Conservation (phyloP, 2,888 invertebrate species). For the Romanomermis culicivorax region DNA sequence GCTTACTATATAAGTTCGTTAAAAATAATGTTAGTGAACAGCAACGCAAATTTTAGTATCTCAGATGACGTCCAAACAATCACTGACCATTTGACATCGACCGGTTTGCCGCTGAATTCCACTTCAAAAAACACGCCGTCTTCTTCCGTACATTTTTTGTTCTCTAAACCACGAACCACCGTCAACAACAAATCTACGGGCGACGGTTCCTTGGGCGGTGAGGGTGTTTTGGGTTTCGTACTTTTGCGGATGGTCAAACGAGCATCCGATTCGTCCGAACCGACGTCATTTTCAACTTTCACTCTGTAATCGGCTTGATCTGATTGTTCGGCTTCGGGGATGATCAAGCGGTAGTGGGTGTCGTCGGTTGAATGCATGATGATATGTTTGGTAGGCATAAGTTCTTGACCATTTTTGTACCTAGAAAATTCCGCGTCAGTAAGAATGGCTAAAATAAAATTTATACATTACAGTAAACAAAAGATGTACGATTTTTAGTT, state of each 20-base stretch:
- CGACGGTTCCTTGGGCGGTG: neutral
- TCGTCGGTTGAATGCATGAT: constrained; percentile 18
- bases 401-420: constrained; percentile 58
- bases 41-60: too few relatives aligned
- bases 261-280: neutral
- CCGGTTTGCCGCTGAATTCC: constrained; percentile 13
- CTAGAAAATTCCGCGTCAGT: too few relatives aligned
- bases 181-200: neutral
- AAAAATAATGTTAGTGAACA: too few relatives aligned
- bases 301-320: constrained; percentile 25
- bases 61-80: too few relatives aligned
- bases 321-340: constrained; percentile 17
- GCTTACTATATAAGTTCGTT: too few relatives aligned
- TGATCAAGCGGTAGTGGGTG: constrained; percentile 22
- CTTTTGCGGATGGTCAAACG: neutral
- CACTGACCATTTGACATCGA: constrained; percentile 8
- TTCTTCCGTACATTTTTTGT: constrained; percentile 2
- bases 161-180: constrained; percentile 2
- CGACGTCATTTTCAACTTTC: constrained; percentile 19
- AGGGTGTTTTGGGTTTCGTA: neutral
- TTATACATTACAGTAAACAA: too few relatives aligned
- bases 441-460: too few relatives aligned
- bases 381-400: constrained; percentile 34
- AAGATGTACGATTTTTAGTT: too few relatives aligned
- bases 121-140: constrained; percentile 10